Conservation (phyloP, 2,797 vertebrate species). For the Muscicapa comitata region DNA sequence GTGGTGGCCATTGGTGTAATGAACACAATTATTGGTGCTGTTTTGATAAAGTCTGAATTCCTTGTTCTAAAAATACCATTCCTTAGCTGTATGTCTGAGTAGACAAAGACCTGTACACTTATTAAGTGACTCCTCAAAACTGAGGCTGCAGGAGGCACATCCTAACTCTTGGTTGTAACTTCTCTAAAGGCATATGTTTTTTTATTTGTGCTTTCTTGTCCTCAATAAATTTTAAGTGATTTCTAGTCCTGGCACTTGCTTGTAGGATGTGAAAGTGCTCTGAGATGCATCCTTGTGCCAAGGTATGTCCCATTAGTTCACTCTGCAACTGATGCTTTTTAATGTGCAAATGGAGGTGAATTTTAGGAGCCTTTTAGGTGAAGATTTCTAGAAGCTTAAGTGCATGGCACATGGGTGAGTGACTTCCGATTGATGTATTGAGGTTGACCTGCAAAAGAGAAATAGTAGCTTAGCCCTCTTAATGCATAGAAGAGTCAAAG, state of each 20-base stretch:
- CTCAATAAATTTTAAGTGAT: conserved; percentile 32
- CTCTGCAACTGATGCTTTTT: neutral
- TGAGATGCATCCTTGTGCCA: conserved; percentile 60
- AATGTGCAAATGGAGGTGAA: conserved; percentile 2
- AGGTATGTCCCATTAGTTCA: conserved; percentile 30
- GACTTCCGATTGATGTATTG: conserved; percentile 46
- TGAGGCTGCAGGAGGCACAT: conserved; percentile 19
- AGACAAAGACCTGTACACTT: conserved; percentile 72
- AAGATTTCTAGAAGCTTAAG: conserved; percentile 74
- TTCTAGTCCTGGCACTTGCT: conserved; percentile 10
- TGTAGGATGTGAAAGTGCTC: conserved; percentile 14
- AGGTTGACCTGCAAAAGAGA: conserved; percentile 67
- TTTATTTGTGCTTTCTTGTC: conserved; percentile 46
- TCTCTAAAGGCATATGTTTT: neutral
- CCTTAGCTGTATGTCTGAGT: conserved; percentile 66
- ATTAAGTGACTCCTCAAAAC: conserved; percentile 55
- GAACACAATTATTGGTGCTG: conserved; percentile 63
- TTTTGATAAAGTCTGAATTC: conserved; percentile 68
- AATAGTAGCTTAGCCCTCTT: neutral
- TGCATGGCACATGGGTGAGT: conserved; percentile 65
- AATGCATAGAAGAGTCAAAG: neutral
- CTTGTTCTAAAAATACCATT: conserved; percentile 53
- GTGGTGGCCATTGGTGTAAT: conserved; percentile 65
- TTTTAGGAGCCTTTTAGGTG: conserved; percentile 61
- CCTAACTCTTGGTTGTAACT: neutral